Evolutionary conservation across 2,113 vertebrate species (phyloP), one percentile per base, ranked within the genome.

Genomic region (Pionites leucogaster): DNA sequence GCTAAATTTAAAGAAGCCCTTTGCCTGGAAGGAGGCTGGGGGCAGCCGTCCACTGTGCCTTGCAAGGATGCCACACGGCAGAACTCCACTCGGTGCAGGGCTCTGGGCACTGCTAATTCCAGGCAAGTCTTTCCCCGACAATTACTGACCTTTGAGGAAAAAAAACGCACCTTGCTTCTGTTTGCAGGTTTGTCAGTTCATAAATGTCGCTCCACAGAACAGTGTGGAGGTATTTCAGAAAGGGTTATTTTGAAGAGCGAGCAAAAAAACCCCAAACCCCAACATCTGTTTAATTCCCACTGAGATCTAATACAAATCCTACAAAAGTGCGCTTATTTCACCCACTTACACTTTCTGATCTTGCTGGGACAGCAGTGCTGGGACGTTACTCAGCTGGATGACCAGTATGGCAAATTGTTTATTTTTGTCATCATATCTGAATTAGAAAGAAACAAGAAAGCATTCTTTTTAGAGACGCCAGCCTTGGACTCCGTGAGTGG

Each of bases 341-440:
- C 8, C 82, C 85, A 98, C 99, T 98, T 98, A 99, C 99, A 99
- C 98, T 98, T 98, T 99, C 89, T 98, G 98, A 92, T 98, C 98
- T 78, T 98, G 98, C 9, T 98, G 98, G 93, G 98, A 95, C 72
- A 98, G 96, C 87, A 99, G 98, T 82, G 98, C 97, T 86, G 98
- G 92, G 86, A 98, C 98, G 96, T 99, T 99, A 94, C 97, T 98
- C 63, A 99, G 97, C 96, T 99, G 99, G 95, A 99, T 98, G 86
- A 99, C 88, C 70, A 98, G 97, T 96, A 99, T 94, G 4, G 98
- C 98, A 97, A 99, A 99, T n/a, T 98, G 98, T 72, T 98, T 98
- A 82, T 98, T 99, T 96, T 98, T 98, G 62, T 98, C 98, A 91
- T 99, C 99, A 19, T 99, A 98, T 86, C 98, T 98, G 95, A 90